These are phyloP conservation scores for Limosa lapponica DNA, from an alignment of 2,797 vertebrate genomes.

Conservation along the genomic window DNA sequence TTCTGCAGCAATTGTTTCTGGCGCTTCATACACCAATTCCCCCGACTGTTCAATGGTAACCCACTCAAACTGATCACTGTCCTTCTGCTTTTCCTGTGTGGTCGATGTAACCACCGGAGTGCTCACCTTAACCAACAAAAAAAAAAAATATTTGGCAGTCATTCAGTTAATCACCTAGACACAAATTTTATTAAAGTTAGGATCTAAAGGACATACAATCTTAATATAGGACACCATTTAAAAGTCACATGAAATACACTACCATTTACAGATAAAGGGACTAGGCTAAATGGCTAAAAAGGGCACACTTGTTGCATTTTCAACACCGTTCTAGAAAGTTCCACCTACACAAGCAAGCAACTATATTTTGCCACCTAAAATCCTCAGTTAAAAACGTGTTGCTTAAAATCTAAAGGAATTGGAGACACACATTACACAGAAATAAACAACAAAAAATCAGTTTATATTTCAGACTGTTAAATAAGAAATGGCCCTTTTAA, in stretches of 20 bases:
- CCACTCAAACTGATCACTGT: constrained; percentile 99
- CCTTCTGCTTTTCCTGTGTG: constrained; percentile 96
- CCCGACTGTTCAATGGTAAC: constrained; percentile 98
- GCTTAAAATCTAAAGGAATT: not conserved
- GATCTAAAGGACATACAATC: not conserved
- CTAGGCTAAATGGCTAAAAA: not conserved
- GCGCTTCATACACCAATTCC: constrained; percentile 95
- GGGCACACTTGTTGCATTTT: not conserved
- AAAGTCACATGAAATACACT: not conserved
- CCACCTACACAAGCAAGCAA: not conserved
- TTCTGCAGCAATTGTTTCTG: constrained; percentile 93
- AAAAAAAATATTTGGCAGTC: not conserved
- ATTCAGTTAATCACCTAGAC: not conserved
- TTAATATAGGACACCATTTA: not conserved
- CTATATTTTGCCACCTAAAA: not conserved
- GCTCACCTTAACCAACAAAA: constrained; percentile 86
- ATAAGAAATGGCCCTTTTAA: not conserved
- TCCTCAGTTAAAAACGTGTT: not conserved
- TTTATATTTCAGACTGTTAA: not conserved
- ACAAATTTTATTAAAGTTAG: not conserved
- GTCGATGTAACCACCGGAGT: constrained; percentile 91
- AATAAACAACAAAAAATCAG: not conserved
- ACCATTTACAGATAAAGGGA: not conserved
- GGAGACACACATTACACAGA: not conserved
- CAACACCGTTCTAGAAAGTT: not conserved